These are phyloP conservation scores for Kryptopterus vitreolus DNA, from an alignment of 2,797 vertebrate species.

Conservation along the genomic window DNA sequence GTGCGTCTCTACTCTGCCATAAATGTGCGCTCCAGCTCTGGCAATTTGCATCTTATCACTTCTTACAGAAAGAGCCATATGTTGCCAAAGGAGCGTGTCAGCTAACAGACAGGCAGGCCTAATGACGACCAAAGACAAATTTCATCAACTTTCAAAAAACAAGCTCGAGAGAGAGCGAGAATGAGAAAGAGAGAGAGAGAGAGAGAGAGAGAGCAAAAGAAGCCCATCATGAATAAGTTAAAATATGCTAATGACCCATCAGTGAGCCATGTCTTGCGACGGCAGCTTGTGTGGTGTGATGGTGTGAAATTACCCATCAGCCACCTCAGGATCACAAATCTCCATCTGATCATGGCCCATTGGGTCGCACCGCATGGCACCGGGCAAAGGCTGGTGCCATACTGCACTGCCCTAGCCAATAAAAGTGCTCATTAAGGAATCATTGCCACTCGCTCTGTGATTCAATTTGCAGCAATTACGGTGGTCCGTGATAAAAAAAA, in stretches of 20 bases:
- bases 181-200: slow-evolving; percentile 30
- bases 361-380: slow-evolving; percentile 35
- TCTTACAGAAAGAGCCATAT: slow-evolving; percentile 75
- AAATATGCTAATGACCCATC: slow-evolving; percentile 61
- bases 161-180: slow-evolving; percentile 41
- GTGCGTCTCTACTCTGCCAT: slow-evolving; percentile 29
- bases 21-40: slow-evolving; percentile 50
- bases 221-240: slow-evolving; percentile 52
- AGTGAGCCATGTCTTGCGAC: slow-evolving; percentile 51
- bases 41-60: slow-evolving; percentile 71
- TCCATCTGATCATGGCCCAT: slow-evolving; percentile 53
- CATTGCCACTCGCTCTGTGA: slow-evolving; percentile 85
- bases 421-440: slow-evolving; percentile 92
- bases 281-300: slow-evolving; percentile 55
- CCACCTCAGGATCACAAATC: slow-evolving; percentile 56
- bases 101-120: slow-evolving; percentile 78
- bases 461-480: slow-evolving; percentile 93
- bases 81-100: slow-evolving; percentile 74
- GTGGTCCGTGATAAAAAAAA: slow-evolving; percentile 82
- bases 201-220: slow-evolving; percentile 34
- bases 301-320: slow-evolving; percentile 62
- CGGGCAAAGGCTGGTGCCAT: slow-evolving; percentile 53
- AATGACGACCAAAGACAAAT: slow-evolving; percentile 77
- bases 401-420: slow-evolving; percentile 82
- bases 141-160: slow-evolving; percentile 75